Base-by-base conservation (phyloP, 23 tunicate genomes). In the Clavelina lepadiformis region DNA sequence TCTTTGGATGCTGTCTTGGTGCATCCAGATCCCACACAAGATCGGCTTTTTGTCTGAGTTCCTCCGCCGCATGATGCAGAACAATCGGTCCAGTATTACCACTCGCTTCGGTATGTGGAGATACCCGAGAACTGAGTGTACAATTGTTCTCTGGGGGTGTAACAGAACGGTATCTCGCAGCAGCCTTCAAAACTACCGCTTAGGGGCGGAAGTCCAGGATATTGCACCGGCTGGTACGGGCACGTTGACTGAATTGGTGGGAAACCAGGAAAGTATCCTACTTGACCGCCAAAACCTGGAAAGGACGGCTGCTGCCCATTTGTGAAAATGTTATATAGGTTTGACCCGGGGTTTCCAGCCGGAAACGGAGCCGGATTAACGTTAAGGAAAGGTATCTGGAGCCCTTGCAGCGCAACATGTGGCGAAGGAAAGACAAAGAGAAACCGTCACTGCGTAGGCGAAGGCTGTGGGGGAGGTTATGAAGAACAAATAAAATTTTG, bases 171-270 rank as follows among this genome's bases (percentile, higher is more conserved):
- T 31, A 33, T 66, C 2, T 80, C 88, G 55, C 96, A 88, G 51
- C 96, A 88, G 4, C 88, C 88, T 15, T 31, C 58, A 51, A 79
- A 80, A 27, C 96, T 80, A 21, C 96, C 96, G 27, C 33, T 67
- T 52, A 88, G 37, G 3, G 63, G 72, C 29, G 87, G 82, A 46
- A 73, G 51, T n/a, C 65, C 61, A 5, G 82, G 78, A 33, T 65
- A 31, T 8, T n/a, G n/a, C n/a, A n/a, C n/a, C n/a, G 25, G 38
- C 7, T 32, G 35, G 38, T 45, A 88, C 15, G 85, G 86, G 29
- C 96, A 88, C 27, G 71, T n/a, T n/a, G n/a, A n/a, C n/a, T n/a
- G n/a, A n/a, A n/a, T n/a, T n/a, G n/a, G n/a, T n/a, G n/a, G n/a
- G n/a, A n/a, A n/a, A n/a, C n/a, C n/a, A n/a, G n/a, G n/a, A n/a